Evolutionary conservation across 30 jellyfish, hydroid and myxozoan genomes (phyloP), one percentile per base, ranked within the genome.

Genomic region (Sanderia malayensis): DNA sequence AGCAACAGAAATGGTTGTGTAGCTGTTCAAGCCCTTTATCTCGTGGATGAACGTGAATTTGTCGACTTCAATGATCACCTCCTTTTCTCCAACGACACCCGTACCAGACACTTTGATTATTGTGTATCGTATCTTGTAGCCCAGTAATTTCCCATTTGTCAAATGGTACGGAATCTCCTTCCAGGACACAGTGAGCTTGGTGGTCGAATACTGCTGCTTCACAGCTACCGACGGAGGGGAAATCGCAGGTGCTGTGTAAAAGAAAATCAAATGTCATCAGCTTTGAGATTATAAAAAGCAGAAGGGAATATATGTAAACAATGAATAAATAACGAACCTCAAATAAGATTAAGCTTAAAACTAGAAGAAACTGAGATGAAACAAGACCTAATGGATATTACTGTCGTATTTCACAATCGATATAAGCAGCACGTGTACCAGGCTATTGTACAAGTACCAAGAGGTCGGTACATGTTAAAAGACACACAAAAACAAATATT

Each of bases 111-210:
- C 72, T 21, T 46, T 72, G 11, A 67, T 69, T 1, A 63, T 37
- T 0, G 71, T 59, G 52, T 73, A 74, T 37, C 49, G 62, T 25
- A 84, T 59, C 22, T 74, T 63, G 71, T 84, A 84, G n/a, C 95
- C 95, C 11, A 73, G 81, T 29, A 84, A 31, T 18, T 52, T 73
- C 2, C 95, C 95, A 58, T 84, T 84, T 15, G 58, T 60, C 9
- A 28, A 44, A 18, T 74, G 69, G 9, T 64, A 37, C 6, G 88
- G 74, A 33, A 84, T 60, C 30, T 31, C 80, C 31, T 28, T 32
- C 95, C 95, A 84, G 7, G 84, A 15, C 1, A 46, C 63, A 15
- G 0, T 33, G 24, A 84, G 24, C 55, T 37, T 27, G 13, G 86
- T n/a, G 15, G 73, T 55, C 2, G 95, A 73, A 7, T 11, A 11